A percentile compares a stretch with the other conserved stretches of the same genome.
These are phyloP conservation scores for Argyresthia albistria DNA, from an alignment of 2,888 invertebrate genomes.

Conservation along the genomic window DNA sequence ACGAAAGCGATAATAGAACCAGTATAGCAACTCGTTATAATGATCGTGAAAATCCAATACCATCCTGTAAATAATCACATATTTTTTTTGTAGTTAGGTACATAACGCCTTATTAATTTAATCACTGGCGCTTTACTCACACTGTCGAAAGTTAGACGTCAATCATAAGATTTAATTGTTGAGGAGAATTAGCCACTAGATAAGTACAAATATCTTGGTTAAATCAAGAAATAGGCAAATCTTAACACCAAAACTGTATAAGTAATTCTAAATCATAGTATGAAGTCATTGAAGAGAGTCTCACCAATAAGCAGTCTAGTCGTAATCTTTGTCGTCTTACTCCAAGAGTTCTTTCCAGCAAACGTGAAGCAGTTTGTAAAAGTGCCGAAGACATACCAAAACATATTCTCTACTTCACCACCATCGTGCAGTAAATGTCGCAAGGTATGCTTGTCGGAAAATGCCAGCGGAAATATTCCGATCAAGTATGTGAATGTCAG, in stretches of 20 bases:
- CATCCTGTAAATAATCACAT: slow-evolving; percentile 55
- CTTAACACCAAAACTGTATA: background rate
- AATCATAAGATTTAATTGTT: too few relatives aligned
- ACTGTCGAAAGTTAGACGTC: too few relatives aligned
- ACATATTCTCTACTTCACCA: slow-evolving; percentile 86
- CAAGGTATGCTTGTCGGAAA: slow-evolving; percentile 79
- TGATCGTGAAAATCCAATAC: slow-evolving; percentile 91
- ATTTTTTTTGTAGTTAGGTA: too few relatives aligned
- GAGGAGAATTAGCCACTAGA: too few relatives aligned
- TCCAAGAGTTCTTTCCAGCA: slow-evolving; percentile 79
- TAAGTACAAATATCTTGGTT: background rate
- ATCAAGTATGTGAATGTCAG: slow-evolving; percentile 79
- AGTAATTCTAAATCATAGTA: background rate
- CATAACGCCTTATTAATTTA: too few relatives aligned
- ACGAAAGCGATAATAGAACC: slow-evolving; percentile 90
- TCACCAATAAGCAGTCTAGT: slow-evolving; percentile 81
- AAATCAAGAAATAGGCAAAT: too few relatives aligned
- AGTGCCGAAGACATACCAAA: slow-evolving; percentile 90
- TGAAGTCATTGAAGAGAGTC: slow-evolving; percentile 8
- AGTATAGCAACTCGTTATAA: slow-evolving; percentile 87
- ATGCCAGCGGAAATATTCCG: slow-evolving; percentile 81
- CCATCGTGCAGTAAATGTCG: slow-evolving; percentile 77
- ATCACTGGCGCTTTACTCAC: too few relatives aligned
- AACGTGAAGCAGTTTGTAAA: slow-evolving; percentile 87
- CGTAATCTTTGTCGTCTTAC: slow-evolving; percentile 76